Evolutionary conservation across 23 tunicate genomes (phyloP).

Genomic region (Trididemnum clinides): DNA sequence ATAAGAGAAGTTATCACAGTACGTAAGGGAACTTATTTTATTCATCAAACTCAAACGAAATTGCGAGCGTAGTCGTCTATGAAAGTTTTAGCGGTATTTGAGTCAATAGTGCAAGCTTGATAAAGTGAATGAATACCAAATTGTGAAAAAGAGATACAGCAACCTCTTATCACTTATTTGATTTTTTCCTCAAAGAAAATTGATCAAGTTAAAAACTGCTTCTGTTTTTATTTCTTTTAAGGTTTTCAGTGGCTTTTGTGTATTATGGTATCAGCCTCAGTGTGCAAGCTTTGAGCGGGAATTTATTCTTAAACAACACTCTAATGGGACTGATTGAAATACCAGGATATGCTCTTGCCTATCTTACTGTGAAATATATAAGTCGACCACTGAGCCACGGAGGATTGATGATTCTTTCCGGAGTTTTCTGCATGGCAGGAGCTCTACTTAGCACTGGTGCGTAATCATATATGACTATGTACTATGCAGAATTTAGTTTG

Average conservation of each 20-base stretch:
- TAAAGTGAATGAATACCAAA: too few relatives aligned
- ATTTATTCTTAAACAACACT: slow-evolving; percentile 16
- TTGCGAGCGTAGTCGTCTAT: too few relatives aligned
- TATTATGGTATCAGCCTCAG: slow-evolving; percentile 38
- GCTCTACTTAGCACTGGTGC: slow-evolving; percentile 30
- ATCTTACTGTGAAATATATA: slow-evolving; percentile 6
- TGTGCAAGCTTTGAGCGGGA: slow-evolving; percentile 31
- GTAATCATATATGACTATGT: too few relatives aligned
- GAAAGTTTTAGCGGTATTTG: too few relatives aligned
- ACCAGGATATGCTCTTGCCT: slow-evolving; percentile 22
- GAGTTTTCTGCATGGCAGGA: slow-evolving; percentile 12
- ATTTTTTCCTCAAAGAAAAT: background rate
- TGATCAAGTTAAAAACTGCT: too few relatives aligned
- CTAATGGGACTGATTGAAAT: slow-evolving; percentile 18
- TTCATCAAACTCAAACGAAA: too few relatives aligned
- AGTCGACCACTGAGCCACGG: slow-evolving; percentile 38
- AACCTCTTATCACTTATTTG: background rate
- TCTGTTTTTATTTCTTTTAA: background rate
- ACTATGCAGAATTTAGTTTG: too few relatives aligned
- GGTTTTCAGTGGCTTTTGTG: slow-evolving; percentile 28
- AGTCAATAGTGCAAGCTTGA: too few relatives aligned
- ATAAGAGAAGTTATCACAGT: too few relatives aligned
- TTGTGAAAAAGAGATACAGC: too few relatives aligned
- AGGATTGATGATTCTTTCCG: slow-evolving; percentile 29
- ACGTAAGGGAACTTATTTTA: too few relatives aligned